Evolutionary conservation across 1,140 invertebrate genomes (phyloP), one percentile per base, ranked within the genome.

Genomic region (Phortica variegata): DNA sequence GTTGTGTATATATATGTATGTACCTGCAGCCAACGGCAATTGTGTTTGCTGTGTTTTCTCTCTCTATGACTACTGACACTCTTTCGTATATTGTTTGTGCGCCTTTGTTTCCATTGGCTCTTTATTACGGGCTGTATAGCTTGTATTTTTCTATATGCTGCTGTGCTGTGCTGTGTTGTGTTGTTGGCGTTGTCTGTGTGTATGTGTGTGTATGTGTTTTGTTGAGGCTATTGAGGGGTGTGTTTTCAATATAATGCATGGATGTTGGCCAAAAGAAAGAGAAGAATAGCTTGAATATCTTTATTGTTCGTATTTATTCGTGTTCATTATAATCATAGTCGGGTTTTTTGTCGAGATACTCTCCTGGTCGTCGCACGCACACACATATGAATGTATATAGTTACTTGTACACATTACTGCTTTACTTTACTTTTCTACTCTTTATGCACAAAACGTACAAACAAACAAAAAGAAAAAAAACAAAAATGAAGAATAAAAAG

Each of bases 41-140:
- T 34, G 32, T 34, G 6, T 13, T 34, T 32, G 13, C n/a, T 19
- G 42, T 13, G 13, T 12, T 18, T 43, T 58, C 50, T 46, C 47
- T 29, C 47, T 46, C 49, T 42, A 26, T 33, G n/a, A 21, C 33
- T 18, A 36, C 21, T 45, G 13, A 9, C 58, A 60, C 48, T 45
- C 56, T 43, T 58, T 54, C 53, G 47, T 40, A 56, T 53, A 51
- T 63, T 63, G 60, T 63, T 34, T 59, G 47, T 65, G 54, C 48
- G 63, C 54, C 65, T 68, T 68, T 68, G 63, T 68, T 68, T n/a
- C 65, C 65, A 69, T 69, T 69, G 65, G 65, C 58, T 69, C 65
- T 58, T 69, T 69, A 65, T 65, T 68, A 17, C 3, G 3, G 19
- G 40, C 20, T n/a, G n/a, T n/a, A 13, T 13, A 12, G 40, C 16